A percentile compares a stretch with the other conserved stretches of the same genome.
Conservation (phyloP, 2,113 vertebrate species). For the Otocyon megalotis region DNA sequence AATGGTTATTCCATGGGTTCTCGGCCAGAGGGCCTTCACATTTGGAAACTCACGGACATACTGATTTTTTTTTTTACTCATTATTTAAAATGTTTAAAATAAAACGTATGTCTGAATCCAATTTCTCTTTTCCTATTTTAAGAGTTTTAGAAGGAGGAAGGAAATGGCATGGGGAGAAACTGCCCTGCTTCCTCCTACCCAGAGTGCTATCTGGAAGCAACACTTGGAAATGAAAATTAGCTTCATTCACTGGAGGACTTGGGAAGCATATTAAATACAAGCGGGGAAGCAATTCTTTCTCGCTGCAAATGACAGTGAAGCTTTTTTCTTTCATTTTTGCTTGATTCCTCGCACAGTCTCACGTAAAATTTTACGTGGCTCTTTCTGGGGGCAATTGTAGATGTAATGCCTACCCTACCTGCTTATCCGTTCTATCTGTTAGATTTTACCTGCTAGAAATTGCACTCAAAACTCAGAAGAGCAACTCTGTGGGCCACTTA, state of each 20-base stretch:
- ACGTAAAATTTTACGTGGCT: not conserved
- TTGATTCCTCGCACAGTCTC: not conserved
- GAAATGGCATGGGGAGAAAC: not conserved
- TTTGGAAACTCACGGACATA: not conserved
- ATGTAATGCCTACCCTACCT: not conserved
- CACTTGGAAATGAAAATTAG: slow-evolving; percentile 52
- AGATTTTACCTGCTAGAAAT: not conserved
- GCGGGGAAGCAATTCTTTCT: not conserved
- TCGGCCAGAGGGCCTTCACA: not conserved
- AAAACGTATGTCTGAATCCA: not conserved
- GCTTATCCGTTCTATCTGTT: not conserved
- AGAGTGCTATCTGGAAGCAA: not conserved
- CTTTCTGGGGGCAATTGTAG: not conserved
- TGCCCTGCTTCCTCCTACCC: not conserved
- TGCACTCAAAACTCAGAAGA: not conserved
- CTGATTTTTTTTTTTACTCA: not conserved
- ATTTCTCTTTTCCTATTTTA: not conserved
- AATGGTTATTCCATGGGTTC: not conserved
- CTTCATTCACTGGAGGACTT: not conserved
- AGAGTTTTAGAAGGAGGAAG: not conserved
- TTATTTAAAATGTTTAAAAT: slow-evolving; percentile 30
- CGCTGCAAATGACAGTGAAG: not conserved
- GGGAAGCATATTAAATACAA: slow-evolving; percentile 43
- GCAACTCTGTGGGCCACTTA: not conserved
- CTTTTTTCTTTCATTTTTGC: not conserved